Evolutionary conservation across 2,888 invertebrate genomes (phyloP), one percentile per base, ranked within the genome.

Genomic region (Geotrupes spiniger): DNA sequence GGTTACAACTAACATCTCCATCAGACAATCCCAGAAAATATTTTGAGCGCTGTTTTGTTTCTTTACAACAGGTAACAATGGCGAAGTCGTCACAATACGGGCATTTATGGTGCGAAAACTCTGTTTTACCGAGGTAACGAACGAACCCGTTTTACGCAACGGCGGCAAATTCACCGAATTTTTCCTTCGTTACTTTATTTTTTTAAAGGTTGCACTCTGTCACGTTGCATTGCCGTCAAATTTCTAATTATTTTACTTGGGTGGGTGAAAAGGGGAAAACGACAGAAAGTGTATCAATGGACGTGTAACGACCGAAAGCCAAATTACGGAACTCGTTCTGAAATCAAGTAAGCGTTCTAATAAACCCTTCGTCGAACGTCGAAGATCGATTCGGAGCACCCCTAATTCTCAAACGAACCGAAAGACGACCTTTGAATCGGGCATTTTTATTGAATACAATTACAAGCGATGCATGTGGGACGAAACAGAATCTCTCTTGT

Each of bases 1-100:
- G 44, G 49, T 52, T 53, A 40, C 46, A 38, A 26, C 39, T 40
- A 40, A 46, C 46, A 39, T 46, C 46, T 46, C 36, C 27, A 39
- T 40, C 39, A 39, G 39, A 46, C 46, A 46, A 46, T 40, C 39
- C 39, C 40, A 46, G 46, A 46, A 46, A 40, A 26, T 38, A 46
- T 33, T 33, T 21, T 21, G 21, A 21, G 21, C 6, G 4, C 6
- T 21, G 21, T 21, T 21, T 21, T 21, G 21, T 21, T 21, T 6
- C 6, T 4, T 21, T 6, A 6, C 6, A 21, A 21, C 4, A 21
- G 21, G 21, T 21, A 21, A 21, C 21, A 21, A 21, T 21, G 21
- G 6, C 21, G 4, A 21, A 21, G n/a, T 6, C 21, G 3, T 21
- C 21, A 21, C 6, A 21, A 21, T 21, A 21, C 21, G 6, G n/a